Percentiles rank a stretch among this genome's conserved stretches.
These are phyloP conservation scores for Trichoplusia ni DNA, from an alignment of 1,140 invertebrate genomes.

Conservation along the genomic window DNA sequence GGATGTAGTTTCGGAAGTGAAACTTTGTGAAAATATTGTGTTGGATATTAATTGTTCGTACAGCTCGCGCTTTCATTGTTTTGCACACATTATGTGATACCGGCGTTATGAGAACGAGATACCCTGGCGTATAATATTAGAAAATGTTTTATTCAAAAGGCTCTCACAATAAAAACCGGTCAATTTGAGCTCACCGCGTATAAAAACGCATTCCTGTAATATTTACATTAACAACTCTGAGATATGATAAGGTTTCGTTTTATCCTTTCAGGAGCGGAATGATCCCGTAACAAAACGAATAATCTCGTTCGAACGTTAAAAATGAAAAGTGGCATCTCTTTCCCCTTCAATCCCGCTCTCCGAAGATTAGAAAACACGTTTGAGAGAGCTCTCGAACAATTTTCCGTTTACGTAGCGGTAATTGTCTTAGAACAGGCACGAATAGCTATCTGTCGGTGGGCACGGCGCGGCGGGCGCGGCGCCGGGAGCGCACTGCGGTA, in stretches of 20 bases:
- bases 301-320: slow-evolving; percentile 41
- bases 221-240: slow-evolving; percentile 26
- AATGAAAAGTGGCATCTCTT: slow-evolving; percentile 47
- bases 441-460: slow-evolving; percentile 56
- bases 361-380: slow-evolving; percentile 74
- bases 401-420: slow-evolving; percentile 77
- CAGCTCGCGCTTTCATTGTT: slow-evolving; percentile 45
- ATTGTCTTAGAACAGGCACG: slow-evolving; percentile 73
- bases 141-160: slow-evolving; percentile 29
- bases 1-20: slow-evolving; percentile 50
- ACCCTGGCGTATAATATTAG: slow-evolving; percentile 16
- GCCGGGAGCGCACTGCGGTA: slow-evolving; percentile 64
- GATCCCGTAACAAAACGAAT: slow-evolving; percentile 32
- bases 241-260: slow-evolving; percentile 25
- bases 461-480: slow-evolving; percentile 13
- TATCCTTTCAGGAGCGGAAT: slow-evolving; percentile 7
- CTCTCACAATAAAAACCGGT: slow-evolving; percentile 28
- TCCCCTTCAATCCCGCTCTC: slow-evolving; percentile 48
- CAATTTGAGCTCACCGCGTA: slow-evolving; percentile 30
- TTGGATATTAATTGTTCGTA: slow-evolving; percentile 61
- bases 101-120: slow-evolving; percentile 16
- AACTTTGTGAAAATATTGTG: slow-evolving; percentile 72
- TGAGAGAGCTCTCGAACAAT: slow-evolving; percentile 68
- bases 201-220: slow-evolving; percentile 27
- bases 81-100: slow-evolving; percentile 44